Evolutionary conservation across 2,797 vertebrate species (phyloP).

Genomic region (Peromyscus nudipes): DNA sequence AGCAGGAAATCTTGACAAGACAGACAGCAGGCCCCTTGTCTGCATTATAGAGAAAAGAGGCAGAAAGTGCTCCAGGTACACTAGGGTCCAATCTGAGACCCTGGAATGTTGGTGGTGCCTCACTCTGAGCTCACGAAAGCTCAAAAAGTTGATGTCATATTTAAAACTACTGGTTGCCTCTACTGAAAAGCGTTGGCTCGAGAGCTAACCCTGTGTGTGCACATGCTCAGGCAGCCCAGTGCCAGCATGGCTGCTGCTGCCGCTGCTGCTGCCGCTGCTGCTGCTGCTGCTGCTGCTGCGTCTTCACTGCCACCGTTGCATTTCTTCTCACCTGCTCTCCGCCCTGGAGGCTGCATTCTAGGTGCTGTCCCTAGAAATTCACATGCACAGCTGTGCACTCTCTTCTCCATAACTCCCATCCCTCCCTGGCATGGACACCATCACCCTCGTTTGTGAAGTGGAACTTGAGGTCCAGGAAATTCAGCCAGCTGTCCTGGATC

Average conservation of each 20-base stretch:
- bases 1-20: neutral
- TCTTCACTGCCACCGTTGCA: too few relatives aligned
- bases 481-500: neutral
- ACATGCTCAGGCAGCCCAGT: neutral
- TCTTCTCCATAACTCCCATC: neutral
- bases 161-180: neutral
- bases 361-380: neutral
- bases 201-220: neutral
- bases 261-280: too few relatives aligned
- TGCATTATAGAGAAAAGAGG: neutral
- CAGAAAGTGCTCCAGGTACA: neutral
- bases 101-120: neutral
- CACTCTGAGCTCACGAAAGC: neutral
- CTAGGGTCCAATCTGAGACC: neutral
- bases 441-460: neutral
- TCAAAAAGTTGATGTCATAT: neutral
- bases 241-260: neutral
- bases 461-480: neutral
- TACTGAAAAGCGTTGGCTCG: neutral
- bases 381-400: neutral
- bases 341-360: neutral
- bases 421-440: neutral
- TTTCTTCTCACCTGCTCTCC: neutral
- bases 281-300: neutral
- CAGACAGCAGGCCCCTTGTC: neutral